phyloP scores from a whole-genome alignment of 2,888 invertebrate genomes.

The Conus canariensis region DNA sequence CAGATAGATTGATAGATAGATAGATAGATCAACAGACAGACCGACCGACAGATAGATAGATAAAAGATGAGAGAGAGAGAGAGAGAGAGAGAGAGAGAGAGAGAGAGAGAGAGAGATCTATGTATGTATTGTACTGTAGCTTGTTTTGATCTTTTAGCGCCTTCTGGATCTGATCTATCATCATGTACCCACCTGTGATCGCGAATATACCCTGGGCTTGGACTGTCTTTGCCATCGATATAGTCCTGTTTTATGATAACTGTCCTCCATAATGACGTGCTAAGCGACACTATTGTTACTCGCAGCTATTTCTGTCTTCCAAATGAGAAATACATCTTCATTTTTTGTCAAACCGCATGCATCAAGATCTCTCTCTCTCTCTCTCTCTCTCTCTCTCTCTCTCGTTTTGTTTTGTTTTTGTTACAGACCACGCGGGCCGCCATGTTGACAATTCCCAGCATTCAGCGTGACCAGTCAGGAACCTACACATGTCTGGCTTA shows the following conservation, averaged over 20 bases:
- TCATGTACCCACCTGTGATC: constrained; percentile 59
- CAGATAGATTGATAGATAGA: too few relatives aligned
- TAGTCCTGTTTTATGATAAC: constrained; percentile 59
- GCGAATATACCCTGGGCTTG: constrained; percentile 64
- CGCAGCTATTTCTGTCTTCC: not conserved
- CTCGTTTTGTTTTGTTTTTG: not conserved
- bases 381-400: too few relatives aligned
- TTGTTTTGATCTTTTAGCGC: too few relatives aligned
- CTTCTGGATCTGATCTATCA: too few relatives aligned
- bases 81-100: too few relatives aligned
- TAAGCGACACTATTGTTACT: not conserved
- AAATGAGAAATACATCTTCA: not conserved
- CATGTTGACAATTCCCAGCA: constrained; percentile 20
- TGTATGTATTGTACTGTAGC: too few relatives aligned
- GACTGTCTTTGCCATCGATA: constrained; percentile 68
- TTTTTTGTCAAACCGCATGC: not conserved
- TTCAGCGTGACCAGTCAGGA: constrained; percentile 36
- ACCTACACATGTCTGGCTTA: constrained; percentile 36
- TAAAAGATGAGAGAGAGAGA: not conserved
- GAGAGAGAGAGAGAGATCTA: too few relatives aligned
- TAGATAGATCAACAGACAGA: too few relatives aligned
- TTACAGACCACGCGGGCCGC: not conserved
- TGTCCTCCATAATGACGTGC: constrained; percentile 54
- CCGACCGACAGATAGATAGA: not conserved
- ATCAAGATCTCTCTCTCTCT: not conserved